Evolutionary conservation across 2,888 invertebrate genomes (phyloP), one percentile per base, ranked within the genome.

Genomic region (Netelia inedita): DNA sequence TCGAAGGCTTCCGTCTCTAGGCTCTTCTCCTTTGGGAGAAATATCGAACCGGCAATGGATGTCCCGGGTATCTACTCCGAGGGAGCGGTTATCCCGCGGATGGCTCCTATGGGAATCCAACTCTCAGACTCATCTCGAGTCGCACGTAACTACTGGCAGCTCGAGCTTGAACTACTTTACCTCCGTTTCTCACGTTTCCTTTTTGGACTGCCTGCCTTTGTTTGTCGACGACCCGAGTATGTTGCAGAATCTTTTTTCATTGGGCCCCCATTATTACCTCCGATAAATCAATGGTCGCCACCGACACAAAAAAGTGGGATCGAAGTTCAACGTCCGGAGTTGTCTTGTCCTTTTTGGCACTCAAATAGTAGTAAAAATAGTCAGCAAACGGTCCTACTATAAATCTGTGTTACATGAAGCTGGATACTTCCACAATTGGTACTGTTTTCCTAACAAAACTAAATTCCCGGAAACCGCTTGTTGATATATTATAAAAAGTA

Each of bases 81-180:
- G 91, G 91, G 91, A 90, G 90, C 90, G 89, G 90, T 92, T 92
- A 91, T 88, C 89, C 85, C 76, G 88, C 86, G 88, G 88, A 92
- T 89, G 91, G 86, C 91, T 91, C 92, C 91, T 91, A 61, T 55
- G 92, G 89, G 93, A 90, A 85, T 87, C 88, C 88, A 91, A 92
- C 92, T 92, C 92, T 91, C 91, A 89, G 91, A 89, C 91, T 92
- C 92, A 91, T 92, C 90, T 89, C 87, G 57, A 23, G 88, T 86
- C 91, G 88, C n/a, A 46, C 91, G 90, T 91, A 92, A 92, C 91
- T 90, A 92, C 89, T 86, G 63, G 21, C 53, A 75, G 61, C 80
- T 46, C 55, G 16, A 19, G 11, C 63, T 35, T 35, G 57, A 57
- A 14, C 61, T 63, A 72, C 88, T 83, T 87, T 88, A 87, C 87